Percentiles rank a stretch among this genome's conserved stretches.
These are phyloP conservation scores for Dolichomitus sp. DNA, from an alignment of 2,888 invertebrate genomes.

Conservation along the genomic window DNA sequence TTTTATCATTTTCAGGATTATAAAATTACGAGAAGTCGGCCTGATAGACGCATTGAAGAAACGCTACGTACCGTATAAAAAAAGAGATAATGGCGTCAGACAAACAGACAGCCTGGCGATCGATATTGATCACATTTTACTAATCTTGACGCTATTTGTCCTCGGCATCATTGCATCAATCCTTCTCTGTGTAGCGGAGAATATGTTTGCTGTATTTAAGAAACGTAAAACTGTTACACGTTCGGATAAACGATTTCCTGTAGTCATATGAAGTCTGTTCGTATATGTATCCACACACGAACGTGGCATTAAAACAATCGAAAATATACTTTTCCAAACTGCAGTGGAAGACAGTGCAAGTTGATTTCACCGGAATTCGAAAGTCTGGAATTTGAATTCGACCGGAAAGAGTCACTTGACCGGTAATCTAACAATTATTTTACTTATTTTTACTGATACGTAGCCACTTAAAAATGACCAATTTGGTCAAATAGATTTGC, in stretches of 20 bases:
- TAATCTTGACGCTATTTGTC: conserved; percentile 65
- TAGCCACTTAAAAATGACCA: no score
- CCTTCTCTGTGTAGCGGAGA: conserved; percentile 63
- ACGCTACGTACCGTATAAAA: conserved; percentile 32
- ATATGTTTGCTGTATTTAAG: conserved; percentile 45
- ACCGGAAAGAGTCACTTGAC: no score
- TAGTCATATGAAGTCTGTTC: background rate
- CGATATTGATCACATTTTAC: conserved; percentile 66
- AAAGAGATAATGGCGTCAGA: background rate
- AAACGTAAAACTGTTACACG: background rate
- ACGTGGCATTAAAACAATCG: no score
- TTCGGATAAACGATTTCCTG: background rate
- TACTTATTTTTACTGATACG: no score
- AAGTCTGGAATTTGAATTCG: no score
- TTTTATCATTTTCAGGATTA: conserved; percentile 48
- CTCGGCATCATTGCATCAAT: conserved; percentile 61
- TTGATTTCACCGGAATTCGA: no score
- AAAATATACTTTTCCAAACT: no score
- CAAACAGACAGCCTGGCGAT: conserved; percentile 45
- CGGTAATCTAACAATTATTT: no score
- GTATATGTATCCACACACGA: background rate
- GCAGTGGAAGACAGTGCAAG: no score
- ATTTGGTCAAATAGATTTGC: no score
- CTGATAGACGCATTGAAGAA: conserved; percentile 51
- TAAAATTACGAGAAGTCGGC: conserved; percentile 59